phyloP scores from a whole-genome alignment of 2,888 invertebrate species.

The Stenolophus ochropezus region DNA sequence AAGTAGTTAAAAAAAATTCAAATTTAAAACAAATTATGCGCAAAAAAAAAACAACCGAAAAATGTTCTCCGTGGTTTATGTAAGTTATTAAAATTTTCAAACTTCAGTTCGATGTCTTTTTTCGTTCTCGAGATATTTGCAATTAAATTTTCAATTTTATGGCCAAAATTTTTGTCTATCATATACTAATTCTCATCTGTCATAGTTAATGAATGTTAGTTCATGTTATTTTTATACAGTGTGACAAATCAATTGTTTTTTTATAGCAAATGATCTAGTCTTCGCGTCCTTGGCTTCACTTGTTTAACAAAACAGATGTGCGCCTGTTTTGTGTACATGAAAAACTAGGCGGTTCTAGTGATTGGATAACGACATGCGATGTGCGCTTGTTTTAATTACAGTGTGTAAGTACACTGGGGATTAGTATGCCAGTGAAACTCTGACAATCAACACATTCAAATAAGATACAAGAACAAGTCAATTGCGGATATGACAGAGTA shows the following conservation, averaged over 20 bases:
- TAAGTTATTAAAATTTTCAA: too few relatives aligned
- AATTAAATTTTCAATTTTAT: too few relatives aligned
- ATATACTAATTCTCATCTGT: too few relatives aligned
- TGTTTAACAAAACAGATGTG: conserved; percentile 36
- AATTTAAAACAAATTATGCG: too few relatives aligned
- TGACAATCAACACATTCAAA: conserved; percentile 9
- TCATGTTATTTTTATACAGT: conserved; percentile 13
- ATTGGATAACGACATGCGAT: not conserved
- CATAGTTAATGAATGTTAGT: not conserved
- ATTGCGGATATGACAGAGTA: not conserved
- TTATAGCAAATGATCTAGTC: conserved; percentile 30
- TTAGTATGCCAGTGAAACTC: conserved; percentile 15
- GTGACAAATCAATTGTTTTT: conserved; percentile 38
- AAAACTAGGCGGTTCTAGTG: not conserved
- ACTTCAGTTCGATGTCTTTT: too few relatives aligned
- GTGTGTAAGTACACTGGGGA: not conserved
- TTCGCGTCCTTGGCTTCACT: conserved; percentile 28
- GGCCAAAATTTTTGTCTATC: too few relatives aligned
- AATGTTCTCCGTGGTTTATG: too few relatives aligned
- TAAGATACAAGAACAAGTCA: not conserved
- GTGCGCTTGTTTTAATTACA: not conserved
- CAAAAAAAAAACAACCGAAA: too few relatives aligned
- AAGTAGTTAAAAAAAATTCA: too few relatives aligned
- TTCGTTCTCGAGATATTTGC: too few relatives aligned
- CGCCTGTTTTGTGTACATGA: not conserved